Conservation (phyloP, 2,113 vertebrate species). For the Chitala chitala region DNA sequence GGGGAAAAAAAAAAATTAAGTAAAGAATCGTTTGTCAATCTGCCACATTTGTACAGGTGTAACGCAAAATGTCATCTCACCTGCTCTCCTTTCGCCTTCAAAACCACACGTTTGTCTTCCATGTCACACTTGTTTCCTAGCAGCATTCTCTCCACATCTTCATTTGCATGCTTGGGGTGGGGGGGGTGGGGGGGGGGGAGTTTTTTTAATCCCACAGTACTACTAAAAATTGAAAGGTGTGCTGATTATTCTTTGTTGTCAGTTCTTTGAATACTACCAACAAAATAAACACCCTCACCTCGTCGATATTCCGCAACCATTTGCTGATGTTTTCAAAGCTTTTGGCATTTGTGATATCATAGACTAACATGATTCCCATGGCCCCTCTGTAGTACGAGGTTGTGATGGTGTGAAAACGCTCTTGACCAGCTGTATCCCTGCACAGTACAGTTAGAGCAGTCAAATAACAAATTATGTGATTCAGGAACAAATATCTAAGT, state of each 20-base stretch:
- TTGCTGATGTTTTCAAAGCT: slow-evolving; percentile 99
- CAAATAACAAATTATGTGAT: too few relatives aligned
- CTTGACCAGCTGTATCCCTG: slow-evolving; percentile 98
- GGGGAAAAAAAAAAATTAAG: not conserved
- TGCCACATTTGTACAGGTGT: too few relatives aligned
- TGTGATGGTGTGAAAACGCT: slow-evolving; percentile 98
- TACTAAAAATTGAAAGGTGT: slow-evolving; percentile 31
- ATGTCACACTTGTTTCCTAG: slow-evolving; percentile 99
- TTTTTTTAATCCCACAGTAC: too few relatives aligned
- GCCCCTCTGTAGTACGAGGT: slow-evolving; percentile 98
- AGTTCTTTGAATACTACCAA: not conserved
- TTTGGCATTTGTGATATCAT: slow-evolving; percentile 98
- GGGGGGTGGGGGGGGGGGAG: too few relatives aligned
- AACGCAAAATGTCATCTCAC: too few relatives aligned
- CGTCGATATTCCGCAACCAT: slow-evolving; percentile 97
- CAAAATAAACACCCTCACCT: slow-evolving; percentile 64
- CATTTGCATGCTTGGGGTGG: slow-evolving; percentile 99
- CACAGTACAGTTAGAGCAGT: not conserved
- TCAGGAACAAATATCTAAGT: too few relatives aligned
- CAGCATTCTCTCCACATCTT: slow-evolving; percentile 98
- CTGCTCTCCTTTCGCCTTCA: slow-evolving; percentile 97
- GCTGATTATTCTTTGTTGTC: not conserved
- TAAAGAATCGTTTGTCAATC: not conserved
- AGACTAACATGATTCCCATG: slow-evolving; percentile 99
- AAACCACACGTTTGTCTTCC: slow-evolving; percentile 96